phyloP scores from a whole-genome alignment of 2,113 vertebrate genomes.

The Gallinago media region DNA sequence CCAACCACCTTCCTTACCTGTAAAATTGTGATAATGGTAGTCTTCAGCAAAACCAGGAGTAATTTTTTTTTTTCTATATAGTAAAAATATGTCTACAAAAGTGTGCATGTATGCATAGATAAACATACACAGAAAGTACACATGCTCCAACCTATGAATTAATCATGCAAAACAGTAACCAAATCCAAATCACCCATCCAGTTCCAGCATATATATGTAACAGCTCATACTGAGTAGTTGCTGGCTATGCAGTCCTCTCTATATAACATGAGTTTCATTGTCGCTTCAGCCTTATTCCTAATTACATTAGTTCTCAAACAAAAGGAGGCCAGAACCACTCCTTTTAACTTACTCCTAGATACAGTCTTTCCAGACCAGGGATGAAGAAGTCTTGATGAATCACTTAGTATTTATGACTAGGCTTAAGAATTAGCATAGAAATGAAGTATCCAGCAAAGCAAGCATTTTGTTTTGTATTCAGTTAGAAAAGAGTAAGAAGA shows the following conservation, averaged over 20 bases:
- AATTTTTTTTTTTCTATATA: neutral
- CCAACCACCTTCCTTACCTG: neutral
- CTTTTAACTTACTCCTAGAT: neutral
- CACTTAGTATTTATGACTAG: neutral
- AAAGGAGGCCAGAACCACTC: neutral
- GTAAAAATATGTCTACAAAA: neutral
- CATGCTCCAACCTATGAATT: neutral
- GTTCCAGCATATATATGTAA: neutral
- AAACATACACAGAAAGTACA: neutral
- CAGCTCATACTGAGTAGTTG: neutral
- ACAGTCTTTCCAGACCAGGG: neutral
- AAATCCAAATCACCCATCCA: neutral
- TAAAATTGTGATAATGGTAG: neutral
- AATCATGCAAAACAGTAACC: neutral
- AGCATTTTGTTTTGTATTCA: neutral
- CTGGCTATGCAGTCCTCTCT: neutral
- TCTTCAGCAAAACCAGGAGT: neutral
- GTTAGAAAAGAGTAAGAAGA: neutral
- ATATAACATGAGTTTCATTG: accelerated
- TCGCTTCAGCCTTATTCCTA: neutral
- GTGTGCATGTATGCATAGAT: neutral
- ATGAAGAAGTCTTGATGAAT: neutral
- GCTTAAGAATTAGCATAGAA: neutral
- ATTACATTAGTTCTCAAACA: neutral
- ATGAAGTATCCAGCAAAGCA: neutral